Evolutionary conservation across 1,140 invertebrate species (phyloP).

Genomic region (Plectrocnemia conspersa): DNA sequence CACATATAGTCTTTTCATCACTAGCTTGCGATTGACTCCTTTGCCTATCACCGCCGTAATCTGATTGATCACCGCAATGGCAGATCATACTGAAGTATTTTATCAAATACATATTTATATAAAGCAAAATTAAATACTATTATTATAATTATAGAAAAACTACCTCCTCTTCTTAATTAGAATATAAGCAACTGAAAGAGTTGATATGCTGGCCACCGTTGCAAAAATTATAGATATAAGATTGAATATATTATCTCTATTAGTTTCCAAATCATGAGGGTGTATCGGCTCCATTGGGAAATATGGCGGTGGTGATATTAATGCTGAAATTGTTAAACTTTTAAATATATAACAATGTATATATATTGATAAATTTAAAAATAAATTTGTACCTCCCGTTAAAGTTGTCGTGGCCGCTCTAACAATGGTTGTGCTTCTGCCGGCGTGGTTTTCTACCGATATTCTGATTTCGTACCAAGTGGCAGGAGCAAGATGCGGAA

Average conservation of each 20-base stretch:
- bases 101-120: not conserved
- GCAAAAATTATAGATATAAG: constrained; percentile 30
- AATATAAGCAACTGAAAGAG: constrained; percentile 29
- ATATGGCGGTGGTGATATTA: constrained; percentile 29
- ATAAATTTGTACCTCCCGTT: constrained; percentile 56
- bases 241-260: constrained; percentile 32
- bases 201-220: constrained; percentile 29
- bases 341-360: not conserved
- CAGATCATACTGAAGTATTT: constrained; percentile 38
- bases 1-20: constrained; percentile 56
- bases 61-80: constrained; percentile 39
- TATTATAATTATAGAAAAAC: not conserved
- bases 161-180: constrained; percentile 31
- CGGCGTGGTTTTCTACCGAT: constrained; percentile 72
- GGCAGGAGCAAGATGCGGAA: constrained; percentile 61
- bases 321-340: constrained; percentile 22
- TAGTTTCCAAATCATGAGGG: constrained; percentile 26
- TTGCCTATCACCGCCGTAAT: constrained; percentile 44
- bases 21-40: constrained; percentile 48
- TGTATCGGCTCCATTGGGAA: constrained; percentile 30
- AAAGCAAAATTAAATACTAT: not conserved
- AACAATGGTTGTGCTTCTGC: constrained; percentile 58
- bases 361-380: constrained; percentile 1
- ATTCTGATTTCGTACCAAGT: constrained; percentile 68
- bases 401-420: constrained; percentile 72